These are phyloP conservation scores for Drosophila buzzatii DNA, from an alignment of 2,888 invertebrate species.

Conservation along the genomic window DNA sequence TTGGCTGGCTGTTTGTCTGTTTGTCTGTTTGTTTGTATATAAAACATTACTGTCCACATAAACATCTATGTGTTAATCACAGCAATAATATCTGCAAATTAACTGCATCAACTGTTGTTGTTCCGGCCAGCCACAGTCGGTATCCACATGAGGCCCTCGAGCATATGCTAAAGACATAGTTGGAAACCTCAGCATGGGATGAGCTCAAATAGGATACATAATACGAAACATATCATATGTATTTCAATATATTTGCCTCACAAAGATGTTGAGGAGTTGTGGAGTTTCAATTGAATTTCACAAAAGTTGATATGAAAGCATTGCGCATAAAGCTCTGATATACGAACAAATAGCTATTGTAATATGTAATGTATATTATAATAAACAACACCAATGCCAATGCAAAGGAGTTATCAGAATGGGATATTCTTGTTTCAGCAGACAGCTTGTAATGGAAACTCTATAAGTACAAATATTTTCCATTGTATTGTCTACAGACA, in stretches of 20 bases:
- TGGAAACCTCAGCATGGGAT: background rate
- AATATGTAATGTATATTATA: background rate
- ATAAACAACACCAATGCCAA: background rate
- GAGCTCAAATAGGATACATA: slow-evolving; percentile 5
- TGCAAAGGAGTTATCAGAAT: background rate
- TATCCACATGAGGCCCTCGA: slow-evolving; percentile 28
- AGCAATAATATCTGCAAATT: slow-evolving; percentile 80
- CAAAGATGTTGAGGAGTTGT: background rate
- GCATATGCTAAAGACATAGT: slow-evolving; percentile 6
- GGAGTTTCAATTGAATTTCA: background rate
- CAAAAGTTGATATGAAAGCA: background rate
- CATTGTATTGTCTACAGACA: too few species aligned
- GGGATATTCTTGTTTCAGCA: background rate
- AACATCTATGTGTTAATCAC: slow-evolving; percentile 79
- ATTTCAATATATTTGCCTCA: background rate
- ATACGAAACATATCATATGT: background rate
- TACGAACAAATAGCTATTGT: background rate
- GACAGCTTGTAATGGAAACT: background rate
- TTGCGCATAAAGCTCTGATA: background rate
- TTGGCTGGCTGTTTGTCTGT: background rate
- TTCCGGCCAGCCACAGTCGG: slow-evolving; percentile 10
- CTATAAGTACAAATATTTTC: background rate
- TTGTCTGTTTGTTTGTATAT: slow-evolving; percentile 58
- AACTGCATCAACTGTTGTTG: slow-evolving; percentile 68
- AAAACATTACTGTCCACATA: slow-evolving; percentile 71